Evolutionary conservation across 2,797 vertebrate genomes (phyloP).

Genomic region (Emys orbicularis): DNA sequence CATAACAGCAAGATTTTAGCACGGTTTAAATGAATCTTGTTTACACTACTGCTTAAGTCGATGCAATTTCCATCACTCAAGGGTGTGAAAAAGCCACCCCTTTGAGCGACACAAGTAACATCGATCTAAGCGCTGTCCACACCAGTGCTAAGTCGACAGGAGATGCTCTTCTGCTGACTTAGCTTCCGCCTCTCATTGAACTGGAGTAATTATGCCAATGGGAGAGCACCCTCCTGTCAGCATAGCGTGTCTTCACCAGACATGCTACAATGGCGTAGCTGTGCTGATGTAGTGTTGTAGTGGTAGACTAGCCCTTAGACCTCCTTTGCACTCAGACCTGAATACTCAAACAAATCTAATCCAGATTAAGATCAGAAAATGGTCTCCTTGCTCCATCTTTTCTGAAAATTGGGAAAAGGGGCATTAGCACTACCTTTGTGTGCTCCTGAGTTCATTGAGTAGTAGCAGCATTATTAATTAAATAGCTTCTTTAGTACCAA

Average conservation of each 20-base stretch:
- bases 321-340: not conserved
- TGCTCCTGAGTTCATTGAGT: not conserved
- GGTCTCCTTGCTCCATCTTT: not conserved
- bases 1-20: not conserved
- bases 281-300: not conserved
- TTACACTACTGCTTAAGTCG: not conserved
- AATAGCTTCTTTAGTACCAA: not conserved
- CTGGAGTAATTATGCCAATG: not conserved
- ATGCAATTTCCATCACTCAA: not conserved
- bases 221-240: not conserved
- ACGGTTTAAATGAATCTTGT: not conserved
- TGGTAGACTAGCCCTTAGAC: not conserved
- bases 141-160: too few relatives aligned
- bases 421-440: not conserved
- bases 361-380: not conserved
- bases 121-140: not conserved
- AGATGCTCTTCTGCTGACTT: not conserved
- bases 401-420: not conserved
- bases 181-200: too few relatives aligned
- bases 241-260: not conserved
- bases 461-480: not conserved
- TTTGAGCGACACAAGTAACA: not conserved
- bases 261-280: not conserved
- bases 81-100: not conserved
- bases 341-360: not conserved